Evolutionary conservation across 2,797 vertebrate species (phyloP).

Genomic region (Momotus momota): DNA sequence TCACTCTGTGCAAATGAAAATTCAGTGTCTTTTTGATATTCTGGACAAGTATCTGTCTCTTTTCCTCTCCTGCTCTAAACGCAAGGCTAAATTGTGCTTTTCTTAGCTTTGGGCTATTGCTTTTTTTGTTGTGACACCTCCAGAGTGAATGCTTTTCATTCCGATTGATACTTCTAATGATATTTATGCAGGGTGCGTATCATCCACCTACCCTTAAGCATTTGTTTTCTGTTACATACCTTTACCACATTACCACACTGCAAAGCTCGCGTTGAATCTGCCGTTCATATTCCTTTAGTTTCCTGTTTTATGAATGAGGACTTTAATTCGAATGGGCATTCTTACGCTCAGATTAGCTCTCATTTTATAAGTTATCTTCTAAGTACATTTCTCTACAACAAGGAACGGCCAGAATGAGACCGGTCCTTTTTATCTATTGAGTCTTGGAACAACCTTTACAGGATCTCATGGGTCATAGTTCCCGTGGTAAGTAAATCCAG

Average conservation of each 20-base stretch:
- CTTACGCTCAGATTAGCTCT: background rate
- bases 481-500: conserved; percentile 1
- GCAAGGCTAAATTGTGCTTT: background rate
- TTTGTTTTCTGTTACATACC: background rate
- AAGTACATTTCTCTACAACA: background rate
- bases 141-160: conserved; percentile 31
- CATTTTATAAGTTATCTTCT: background rate
- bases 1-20: background rate
- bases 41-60: background rate
- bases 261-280: background rate
- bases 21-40: background rate
- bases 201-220: background rate
- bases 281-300: background rate
- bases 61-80: background rate
- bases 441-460: conserved; percentile 8
- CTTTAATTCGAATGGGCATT: background rate
- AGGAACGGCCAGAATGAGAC: background rate
- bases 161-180: background rate
- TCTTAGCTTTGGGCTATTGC: conserved; percentile 32
- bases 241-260: background rate
- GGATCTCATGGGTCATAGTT: background rate
- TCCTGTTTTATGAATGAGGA: background rate
- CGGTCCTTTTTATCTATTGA: background rate
- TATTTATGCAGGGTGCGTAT: background rate
- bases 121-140: conserved; percentile 39